Conservation (phyloP, 1,140 invertebrate species). For the Proales similis region DNA sequence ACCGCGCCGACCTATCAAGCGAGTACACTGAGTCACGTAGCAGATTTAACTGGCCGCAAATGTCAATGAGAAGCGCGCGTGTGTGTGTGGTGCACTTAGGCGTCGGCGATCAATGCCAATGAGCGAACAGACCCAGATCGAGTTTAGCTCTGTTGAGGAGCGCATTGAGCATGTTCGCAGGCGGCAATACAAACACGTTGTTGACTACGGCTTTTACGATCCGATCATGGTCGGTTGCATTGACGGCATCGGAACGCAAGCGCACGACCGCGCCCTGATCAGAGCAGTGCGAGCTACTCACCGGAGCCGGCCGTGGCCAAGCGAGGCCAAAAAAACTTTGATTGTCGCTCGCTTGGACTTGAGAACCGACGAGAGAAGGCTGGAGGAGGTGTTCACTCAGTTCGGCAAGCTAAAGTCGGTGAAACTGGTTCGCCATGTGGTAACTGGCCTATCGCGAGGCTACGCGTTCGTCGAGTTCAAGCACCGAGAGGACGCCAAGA, state of each 20-base stretch:
- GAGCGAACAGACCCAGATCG: too few species aligned
- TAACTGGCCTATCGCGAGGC: conserved; percentile 71
- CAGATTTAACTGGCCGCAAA: too few species aligned
- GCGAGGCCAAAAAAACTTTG: conserved; percentile 56
- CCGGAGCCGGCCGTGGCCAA: conserved; percentile 38
- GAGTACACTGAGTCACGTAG: too few species aligned
- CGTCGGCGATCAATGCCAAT: too few species aligned
- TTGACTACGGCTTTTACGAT: conserved; percentile 42
- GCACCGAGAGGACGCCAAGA: conserved; percentile 9
- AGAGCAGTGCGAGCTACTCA: conserved; percentile 64
- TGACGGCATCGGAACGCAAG: conserved; percentile 71
- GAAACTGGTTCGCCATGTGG: conserved; percentile 67
- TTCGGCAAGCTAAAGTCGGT: conserved; percentile 60
- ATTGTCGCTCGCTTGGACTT: conserved; percentile 70
- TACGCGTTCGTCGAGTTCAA: conserved; percentile 78
- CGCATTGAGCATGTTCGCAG: too few species aligned
- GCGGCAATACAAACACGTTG: too few species aligned
- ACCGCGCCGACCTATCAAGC: too few species aligned
- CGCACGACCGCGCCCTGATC: conserved; percentile 70
- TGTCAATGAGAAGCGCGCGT: too few species aligned
- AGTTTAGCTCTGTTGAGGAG: too few species aligned
- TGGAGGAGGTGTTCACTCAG: conserved; percentile 48
- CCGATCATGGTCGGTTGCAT: conserved; percentile 66
- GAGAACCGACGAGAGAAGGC: conserved; percentile 59
- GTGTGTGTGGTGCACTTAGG: too few species aligned